phyloP scores from a whole-genome alignment of 1,140 invertebrate genomes.

The Pogonomyrmex californicus region DNA sequence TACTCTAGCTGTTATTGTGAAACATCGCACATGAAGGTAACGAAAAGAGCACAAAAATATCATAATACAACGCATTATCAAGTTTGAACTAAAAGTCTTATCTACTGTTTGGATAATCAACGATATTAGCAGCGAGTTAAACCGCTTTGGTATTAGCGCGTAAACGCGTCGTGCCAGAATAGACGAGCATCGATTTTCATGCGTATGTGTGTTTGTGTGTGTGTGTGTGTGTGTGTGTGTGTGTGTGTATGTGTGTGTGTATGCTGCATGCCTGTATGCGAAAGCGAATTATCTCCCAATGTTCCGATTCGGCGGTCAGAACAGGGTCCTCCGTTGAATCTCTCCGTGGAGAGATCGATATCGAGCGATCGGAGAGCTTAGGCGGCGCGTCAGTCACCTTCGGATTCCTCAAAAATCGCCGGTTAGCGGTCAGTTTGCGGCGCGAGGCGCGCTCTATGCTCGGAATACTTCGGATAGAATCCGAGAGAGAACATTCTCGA shows the following conservation, averaged over 20 bases:
- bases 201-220: not conserved
- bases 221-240: no score
- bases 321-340: conserved; percentile 17
- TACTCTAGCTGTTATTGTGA: no score
- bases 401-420: conserved; percentile 61
- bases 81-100: not conserved
- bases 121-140: conserved; percentile 43
- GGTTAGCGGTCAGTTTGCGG: conserved; percentile 59
- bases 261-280: not conserved
- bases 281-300: conserved; percentile 50
- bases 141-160: conserved; percentile 18
- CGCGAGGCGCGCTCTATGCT: conserved; percentile 29
- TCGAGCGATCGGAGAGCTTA: conserved; percentile 49
- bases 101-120: not conserved
- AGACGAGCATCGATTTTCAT: conserved; percentile 52
- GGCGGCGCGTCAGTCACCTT: conserved; percentile 54
- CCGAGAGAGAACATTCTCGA: conserved; percentile 72
- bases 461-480: conserved; percentile 73
- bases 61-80: not conserved
- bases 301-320: conserved; percentile 51
- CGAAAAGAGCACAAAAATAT: conserved; percentile 1
- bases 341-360: conserved; percentile 46
- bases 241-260: no score
- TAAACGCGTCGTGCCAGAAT: conserved; percentile 42
- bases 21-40: not conserved